Evolutionary conservation across 2,113 vertebrate genomes (phyloP).

Genomic region (Microcebus murinus): DNA sequence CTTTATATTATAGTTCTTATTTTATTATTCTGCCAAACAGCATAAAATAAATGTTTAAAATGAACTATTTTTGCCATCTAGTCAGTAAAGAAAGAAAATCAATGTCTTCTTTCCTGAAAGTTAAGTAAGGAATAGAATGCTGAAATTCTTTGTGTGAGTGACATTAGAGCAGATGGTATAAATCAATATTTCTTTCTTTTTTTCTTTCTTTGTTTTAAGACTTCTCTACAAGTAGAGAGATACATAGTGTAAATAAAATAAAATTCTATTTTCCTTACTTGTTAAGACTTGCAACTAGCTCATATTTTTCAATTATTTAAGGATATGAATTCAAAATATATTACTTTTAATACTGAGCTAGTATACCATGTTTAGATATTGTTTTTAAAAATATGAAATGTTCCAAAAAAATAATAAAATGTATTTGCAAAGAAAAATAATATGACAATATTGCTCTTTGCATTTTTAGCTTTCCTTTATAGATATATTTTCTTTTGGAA

Average conservation of each 20-base stretch:
- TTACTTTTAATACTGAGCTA: constrained; percentile 30
- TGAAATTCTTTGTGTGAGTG: constrained; percentile 70
- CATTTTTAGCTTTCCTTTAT: neutral
- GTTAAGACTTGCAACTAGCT: constrained; percentile 30
- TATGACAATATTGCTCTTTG: neutral
- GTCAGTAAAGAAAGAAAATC: constrained; percentile 66
- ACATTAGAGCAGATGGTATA: constrained; percentile 67
- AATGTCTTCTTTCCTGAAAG: constrained; percentile 69
- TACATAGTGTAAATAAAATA: constrained; percentile 68
- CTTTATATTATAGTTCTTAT: neutral
- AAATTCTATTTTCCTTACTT: constrained; percentile 64
- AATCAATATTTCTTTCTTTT: constrained; percentile 73
- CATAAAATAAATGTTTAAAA: constrained; percentile 64
- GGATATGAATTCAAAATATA: constrained; percentile 54
- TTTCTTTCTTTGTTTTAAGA: constrained; percentile 47
- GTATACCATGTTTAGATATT: neutral
- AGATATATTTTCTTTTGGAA: neutral
- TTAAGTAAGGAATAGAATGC: constrained; percentile 55
- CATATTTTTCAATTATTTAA: constrained; percentile 68
- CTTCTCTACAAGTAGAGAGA: constrained; percentile 62
- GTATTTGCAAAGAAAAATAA: neutral
- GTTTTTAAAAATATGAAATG: neutral
- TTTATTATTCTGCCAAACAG: neutral
- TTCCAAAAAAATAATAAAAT: neutral
- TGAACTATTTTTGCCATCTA: constrained; percentile 54